Percentiles rank a stretch among this genome's conserved stretches.
Conservation (phyloP, 1,140 invertebrate genomes). For the Tachypleus tridentatus region DNA sequence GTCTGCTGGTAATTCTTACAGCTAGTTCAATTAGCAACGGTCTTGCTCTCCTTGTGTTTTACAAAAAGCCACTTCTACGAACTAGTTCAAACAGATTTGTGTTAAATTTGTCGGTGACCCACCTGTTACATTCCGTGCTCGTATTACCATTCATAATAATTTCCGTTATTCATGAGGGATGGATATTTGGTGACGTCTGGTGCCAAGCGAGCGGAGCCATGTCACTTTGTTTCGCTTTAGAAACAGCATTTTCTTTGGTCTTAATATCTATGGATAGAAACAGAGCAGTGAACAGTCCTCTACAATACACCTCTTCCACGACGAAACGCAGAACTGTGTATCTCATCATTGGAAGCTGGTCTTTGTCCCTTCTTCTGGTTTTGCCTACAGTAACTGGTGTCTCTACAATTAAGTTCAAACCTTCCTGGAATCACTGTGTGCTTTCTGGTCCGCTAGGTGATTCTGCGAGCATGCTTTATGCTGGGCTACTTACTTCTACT, state of each 20-base stretch:
- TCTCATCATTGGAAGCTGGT: conserved; percentile 43
- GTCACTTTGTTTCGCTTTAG: conserved; percentile 41
- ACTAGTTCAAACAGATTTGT: conserved; percentile 55
- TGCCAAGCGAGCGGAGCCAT: conserved; percentile 41
- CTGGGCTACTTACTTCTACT: conserved; percentile 23
- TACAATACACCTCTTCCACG: conserved; percentile 65
- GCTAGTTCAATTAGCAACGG: conserved; percentile 40
- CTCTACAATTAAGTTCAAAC: conserved; percentile 4
- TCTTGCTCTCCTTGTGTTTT: conserved; percentile 45
- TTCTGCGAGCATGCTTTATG: conserved; percentile 9
- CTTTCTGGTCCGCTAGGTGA: conserved; percentile 7
- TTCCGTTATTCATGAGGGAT: conserved; percentile 29
- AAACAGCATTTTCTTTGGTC: conserved; percentile 54
- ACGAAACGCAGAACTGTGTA: conserved; percentile 54
- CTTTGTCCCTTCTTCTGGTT: conserved; percentile 10
- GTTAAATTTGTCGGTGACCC: conserved; percentile 51
- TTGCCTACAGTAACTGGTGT: conserved; percentile 8
- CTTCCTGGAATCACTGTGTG: conserved; percentile 22
- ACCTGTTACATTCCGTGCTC: conserved; percentile 47
- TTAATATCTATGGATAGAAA: conserved; percentile 76
- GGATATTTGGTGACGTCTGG: conserved; percentile 31
- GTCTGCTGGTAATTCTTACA: neutral
- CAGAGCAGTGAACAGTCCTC: conserved; percentile 69
- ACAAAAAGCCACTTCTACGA: conserved; percentile 42
- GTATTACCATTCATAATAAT: conserved; percentile 45